Percentiles rank a stretch among this genome's conserved stretches.
Conservation (phyloP, 2,888 invertebrate genomes). For the Drosophila prolongata region DNA sequence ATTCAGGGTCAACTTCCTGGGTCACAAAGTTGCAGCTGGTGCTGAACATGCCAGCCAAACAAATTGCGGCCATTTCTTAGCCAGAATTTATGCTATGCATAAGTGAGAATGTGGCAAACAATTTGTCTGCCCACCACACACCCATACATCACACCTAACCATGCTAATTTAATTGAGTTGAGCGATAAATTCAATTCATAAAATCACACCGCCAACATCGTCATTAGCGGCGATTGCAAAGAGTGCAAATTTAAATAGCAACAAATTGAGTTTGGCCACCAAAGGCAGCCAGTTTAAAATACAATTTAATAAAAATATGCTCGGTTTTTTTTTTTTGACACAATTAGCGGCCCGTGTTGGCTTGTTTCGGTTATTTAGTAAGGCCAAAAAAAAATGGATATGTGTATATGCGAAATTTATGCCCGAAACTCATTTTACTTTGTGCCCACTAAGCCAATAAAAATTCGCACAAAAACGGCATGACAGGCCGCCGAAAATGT, state of each 20-base stretch:
- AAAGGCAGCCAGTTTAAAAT: conserved; percentile 9
- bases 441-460: conserved; percentile 58
- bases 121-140: conserved; percentile 4
- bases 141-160: conserved; percentile 6
- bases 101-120: conserved; percentile 27
- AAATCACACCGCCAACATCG: conserved; percentile 17
- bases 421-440: conserved; percentile 10
- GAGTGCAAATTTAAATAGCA: conserved; percentile 26
- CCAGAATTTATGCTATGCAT: conserved; percentile 34
- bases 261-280: conserved; percentile 26
- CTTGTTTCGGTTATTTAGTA: conserved; percentile 7
- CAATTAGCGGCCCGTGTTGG: conserved; percentile 34
- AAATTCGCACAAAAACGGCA: conserved; percentile 60
- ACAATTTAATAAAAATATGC: conserved; percentile 32
- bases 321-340: conserved; percentile 4
- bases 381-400: neutral
- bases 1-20: conserved; percentile 21
- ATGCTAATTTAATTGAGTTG: conserved; percentile 37
- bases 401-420: conserved; percentile 19
- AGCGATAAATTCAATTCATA: conserved; percentile 42
- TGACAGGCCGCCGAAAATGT: conserved; percentile 68
- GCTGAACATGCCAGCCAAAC: conserved; percentile 18
- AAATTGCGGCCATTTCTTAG: conserved; percentile 36
- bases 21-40: conserved; percentile 15
- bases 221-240: conserved; percentile 32